phyloP scores from a whole-genome alignment of 2,797 vertebrate species.

The Emys orbicularis region DNA sequence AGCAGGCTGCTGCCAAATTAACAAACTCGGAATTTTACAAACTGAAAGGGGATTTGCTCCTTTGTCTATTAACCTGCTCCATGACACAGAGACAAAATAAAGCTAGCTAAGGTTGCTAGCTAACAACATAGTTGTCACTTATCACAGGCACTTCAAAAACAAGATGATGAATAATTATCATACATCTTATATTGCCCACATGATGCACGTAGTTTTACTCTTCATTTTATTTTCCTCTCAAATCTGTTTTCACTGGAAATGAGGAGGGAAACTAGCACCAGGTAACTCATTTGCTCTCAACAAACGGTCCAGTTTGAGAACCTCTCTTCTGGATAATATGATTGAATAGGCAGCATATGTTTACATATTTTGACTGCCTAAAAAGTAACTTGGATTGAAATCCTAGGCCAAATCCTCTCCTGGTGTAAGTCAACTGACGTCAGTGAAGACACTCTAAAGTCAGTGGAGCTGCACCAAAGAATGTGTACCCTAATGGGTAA shows the following conservation, averaged over 20 bases:
- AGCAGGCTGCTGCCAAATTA: background rate
- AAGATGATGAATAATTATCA: background rate
- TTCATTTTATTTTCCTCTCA: background rate
- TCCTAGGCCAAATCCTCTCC: background rate
- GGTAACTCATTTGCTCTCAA: background rate
- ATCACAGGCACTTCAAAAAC: slow-evolving; percentile 6
- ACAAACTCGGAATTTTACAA: background rate
- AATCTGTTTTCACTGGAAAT: background rate
- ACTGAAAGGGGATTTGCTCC: background rate
- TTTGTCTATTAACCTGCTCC: background rate
- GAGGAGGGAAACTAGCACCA: background rate
- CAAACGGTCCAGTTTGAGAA: background rate
- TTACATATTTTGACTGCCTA: background rate
- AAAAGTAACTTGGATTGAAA: background rate
- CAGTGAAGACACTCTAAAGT: background rate
- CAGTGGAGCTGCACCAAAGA: background rate
- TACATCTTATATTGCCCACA: background rate
- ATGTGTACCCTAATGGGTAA: background rate
- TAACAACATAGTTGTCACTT: fast-evolving
- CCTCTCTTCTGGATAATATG: background rate
- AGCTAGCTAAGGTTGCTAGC: background rate
- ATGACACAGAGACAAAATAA: no score
- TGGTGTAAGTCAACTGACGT: background rate
- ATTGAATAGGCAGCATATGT: background rate
- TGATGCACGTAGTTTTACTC: background rate